These are phyloP conservation scores for Zapus hudsonius DNA, from an alignment of 2,113 vertebrate genomes.

Conservation along the genomic window DNA sequence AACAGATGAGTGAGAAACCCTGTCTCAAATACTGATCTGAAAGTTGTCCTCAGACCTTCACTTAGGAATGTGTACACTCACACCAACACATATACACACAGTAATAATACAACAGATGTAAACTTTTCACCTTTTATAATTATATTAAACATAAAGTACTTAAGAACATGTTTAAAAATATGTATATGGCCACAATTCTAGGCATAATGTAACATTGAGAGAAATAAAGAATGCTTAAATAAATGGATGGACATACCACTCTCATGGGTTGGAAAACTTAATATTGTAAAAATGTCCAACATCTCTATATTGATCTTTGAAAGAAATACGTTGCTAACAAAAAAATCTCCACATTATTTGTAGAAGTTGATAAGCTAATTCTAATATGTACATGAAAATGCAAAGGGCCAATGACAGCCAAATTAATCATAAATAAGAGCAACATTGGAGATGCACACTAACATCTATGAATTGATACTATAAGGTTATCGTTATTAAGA, in stretches of 20 bases:
- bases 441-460: not conserved
- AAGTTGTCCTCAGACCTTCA: too few species aligned
- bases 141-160: not conserved
- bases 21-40: too few species aligned
- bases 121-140: not conserved
- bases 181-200: not conserved
- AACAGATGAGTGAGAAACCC: too few species aligned
- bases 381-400: slow-evolving; percentile 10
- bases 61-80: too few species aligned
- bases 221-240: slow-evolving; percentile 6
- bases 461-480: not conserved
- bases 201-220: not conserved
- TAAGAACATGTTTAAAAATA: not conserved
- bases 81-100: not conserved
- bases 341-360: not conserved
- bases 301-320: not conserved
- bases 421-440: not conserved
- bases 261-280: not conserved
- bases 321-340: not conserved
- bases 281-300: not conserved
- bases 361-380: not conserved
- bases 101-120: not conserved
- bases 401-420: not conserved
- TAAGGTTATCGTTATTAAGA: not conserved
- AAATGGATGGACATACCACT: not conserved